Evolutionary conservation across 2,797 vertebrate genomes (phyloP), one percentile per base, ranked within the genome.

Genomic region (Anomalospiza imberbis): DNA sequence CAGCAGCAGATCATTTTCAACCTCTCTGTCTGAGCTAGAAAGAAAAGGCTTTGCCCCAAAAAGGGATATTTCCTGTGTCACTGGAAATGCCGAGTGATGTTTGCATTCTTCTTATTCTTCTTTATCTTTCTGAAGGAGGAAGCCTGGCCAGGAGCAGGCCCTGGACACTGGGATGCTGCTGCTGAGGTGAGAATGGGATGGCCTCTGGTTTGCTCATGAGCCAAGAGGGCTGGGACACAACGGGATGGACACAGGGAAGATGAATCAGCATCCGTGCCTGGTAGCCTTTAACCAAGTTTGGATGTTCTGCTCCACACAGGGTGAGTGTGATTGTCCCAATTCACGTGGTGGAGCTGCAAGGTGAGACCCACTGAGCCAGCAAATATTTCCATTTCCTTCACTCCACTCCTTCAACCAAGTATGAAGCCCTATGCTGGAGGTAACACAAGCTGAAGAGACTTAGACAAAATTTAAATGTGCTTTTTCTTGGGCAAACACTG

Each of bases 311-410:
- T 40, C 50, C 17, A 3, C 17, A 3, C 53, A 65, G 15, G 2
- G 6, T 0, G 42, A 16, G 3, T 21, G 47, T 25, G n/a, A 32
- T 12, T 28, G 22, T 31, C 36, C 13, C 44, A 36, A 0, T 8
- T 62, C 26, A 4, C 13, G 2, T 42, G 53, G 18, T n/a, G 65
- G 29, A 42, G 36, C 28, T 84, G 24, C 34, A 51, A 47, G 68
- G 32, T 16, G 42, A 73, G 31, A 47, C 24, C 38, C 36, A 2
- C 36, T 10, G 58, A 60, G 22, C 45, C 60, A 80, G 63, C 21
- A 88, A 70, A 70, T 7, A 11, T 29, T 81, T 50, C 38, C 32
- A 26, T 36, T 89, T 67, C 8, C 22, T 55, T 78, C 61, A 19
- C 42, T 50, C 55, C 36, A 0, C 38, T 16, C 58, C 58, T 77